A percentile compares a stretch with the other conserved stretches of the same genome.
phyloP scores from a whole-genome alignment of 2,113 vertebrate species.

The Coracopsis vasa region DNA sequence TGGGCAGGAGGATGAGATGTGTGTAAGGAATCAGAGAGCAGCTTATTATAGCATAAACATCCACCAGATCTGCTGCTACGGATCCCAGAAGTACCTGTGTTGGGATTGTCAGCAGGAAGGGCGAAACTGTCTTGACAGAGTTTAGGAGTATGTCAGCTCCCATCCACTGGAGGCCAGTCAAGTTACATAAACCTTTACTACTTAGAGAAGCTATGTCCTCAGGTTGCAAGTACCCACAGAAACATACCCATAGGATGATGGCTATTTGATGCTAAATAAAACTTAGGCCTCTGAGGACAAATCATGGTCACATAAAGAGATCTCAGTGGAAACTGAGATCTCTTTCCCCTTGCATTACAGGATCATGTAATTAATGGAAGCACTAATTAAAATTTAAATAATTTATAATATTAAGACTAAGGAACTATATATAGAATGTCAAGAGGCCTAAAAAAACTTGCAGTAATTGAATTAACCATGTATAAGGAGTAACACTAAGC shows the following conservation, averaged over 20 bases:
- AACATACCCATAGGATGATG: not conserved
- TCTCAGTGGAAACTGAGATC: not conserved
- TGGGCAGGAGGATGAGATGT: not conserved
- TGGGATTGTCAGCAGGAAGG: not conserved
- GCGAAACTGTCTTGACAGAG: not conserved
- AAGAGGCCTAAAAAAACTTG: not conserved
- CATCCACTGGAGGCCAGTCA: not conserved
- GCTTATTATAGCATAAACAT: not conserved
- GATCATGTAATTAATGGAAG: slow-evolving; percentile 9
- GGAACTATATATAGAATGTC: not conserved
- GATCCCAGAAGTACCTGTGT: not conserved
- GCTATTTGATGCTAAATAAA: not conserved
- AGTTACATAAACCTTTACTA: not conserved
- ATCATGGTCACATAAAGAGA: not conserved
- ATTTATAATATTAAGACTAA: slow-evolving; percentile 35
- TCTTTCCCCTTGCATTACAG: not conserved
- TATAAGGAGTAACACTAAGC: not conserved
- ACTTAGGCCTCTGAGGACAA: not conserved
- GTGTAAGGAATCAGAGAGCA: not conserved
- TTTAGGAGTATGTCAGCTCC: not conserved
- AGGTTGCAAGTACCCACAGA: not conserved
- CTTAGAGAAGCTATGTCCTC: not conserved
- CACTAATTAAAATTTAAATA: slow-evolving; percentile 53
- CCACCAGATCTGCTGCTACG: not conserved
- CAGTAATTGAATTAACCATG: slow-evolving; percentile 3